Conservation (phyloP, 2,888 invertebrate genomes). For the Liopterus haemorrhoidalis region DNA sequence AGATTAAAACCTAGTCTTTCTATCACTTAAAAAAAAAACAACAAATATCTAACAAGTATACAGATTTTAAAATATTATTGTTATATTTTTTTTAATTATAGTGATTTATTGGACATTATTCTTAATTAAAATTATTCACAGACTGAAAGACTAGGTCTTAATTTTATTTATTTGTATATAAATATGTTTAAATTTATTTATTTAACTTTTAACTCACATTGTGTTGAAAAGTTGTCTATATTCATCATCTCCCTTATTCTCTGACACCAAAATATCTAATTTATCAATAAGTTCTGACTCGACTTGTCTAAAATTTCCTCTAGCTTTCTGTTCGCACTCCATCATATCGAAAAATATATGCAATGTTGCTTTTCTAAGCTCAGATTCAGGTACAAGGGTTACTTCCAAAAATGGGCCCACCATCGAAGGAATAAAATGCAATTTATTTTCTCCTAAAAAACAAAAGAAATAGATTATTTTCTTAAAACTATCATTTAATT, state of each 20-base stretch:
- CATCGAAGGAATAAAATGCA: slow-evolving; percentile 86
- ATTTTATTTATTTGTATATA: background rate
- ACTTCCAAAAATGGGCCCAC: slow-evolving; percentile 92
- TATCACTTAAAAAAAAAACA: slow-evolving; percentile 13
- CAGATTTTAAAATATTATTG: no score
- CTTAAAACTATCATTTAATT: background rate
- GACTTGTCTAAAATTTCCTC: slow-evolving; percentile 83
- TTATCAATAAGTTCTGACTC: slow-evolving; percentile 93
- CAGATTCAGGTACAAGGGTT: slow-evolving; percentile 80
- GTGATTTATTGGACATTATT: no score
- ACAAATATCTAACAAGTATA: slow-evolving; percentile 2
- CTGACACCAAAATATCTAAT: slow-evolving; percentile 83
- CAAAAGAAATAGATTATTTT: slow-evolving; percentile 10
- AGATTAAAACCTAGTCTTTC: slow-evolving; percentile 3
- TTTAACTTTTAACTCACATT: slow-evolving; percentile 67
- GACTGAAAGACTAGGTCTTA: background rate
- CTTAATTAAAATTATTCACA: background rate
- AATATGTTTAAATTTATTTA: background rate
- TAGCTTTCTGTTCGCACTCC: slow-evolving; percentile 79
- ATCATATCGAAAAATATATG: slow-evolving; percentile 94
- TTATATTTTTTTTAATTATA: no score
- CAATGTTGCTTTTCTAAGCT: slow-evolving; percentile 79
- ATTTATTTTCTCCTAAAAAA: slow-evolving; percentile 67
- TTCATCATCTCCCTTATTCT: slow-evolving; percentile 91
- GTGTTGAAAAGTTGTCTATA: slow-evolving; percentile 90